Percentiles rank a stretch among this genome's conserved stretches.
Conservation (phyloP, 2,888 invertebrate genomes). For the Microctonus aethiopoides region DNA sequence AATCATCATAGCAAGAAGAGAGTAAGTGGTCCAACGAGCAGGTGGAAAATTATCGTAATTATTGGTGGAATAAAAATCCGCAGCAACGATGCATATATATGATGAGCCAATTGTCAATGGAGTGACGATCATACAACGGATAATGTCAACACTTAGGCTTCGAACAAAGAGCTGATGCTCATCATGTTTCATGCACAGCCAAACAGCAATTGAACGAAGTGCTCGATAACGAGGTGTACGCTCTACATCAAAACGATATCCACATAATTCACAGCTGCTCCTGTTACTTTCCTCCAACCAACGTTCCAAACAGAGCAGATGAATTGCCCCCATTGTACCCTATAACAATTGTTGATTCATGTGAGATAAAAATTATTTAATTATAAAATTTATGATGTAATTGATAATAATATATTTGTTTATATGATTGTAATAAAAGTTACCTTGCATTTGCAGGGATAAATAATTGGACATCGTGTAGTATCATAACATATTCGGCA, state of each 20-base stretch:
- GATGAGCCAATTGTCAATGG: conserved; percentile 70
- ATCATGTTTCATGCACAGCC: conserved; percentile 68
- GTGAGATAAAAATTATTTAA: background rate
- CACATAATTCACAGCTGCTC: conserved; percentile 79
- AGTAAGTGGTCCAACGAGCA: conserved; percentile 68
- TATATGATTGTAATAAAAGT: conserved; percentile 5
- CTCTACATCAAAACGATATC: conserved; percentile 74
- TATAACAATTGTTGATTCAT: conserved; percentile 51
- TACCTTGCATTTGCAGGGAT: conserved; percentile 70
- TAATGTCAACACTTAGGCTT: conserved; percentile 68
- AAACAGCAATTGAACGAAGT: conserved; percentile 71
- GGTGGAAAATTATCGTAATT: conserved; percentile 68
- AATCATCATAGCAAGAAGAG: conserved; percentile 67
- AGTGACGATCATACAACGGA: conserved; percentile 71
- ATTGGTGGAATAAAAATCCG: conserved; percentile 68
- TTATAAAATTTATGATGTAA: conserved; percentile 5
- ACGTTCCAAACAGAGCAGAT: conserved; percentile 78
- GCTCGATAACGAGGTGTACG: conserved; percentile 74
- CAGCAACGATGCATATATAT: conserved; percentile 69
- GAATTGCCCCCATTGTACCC: conserved; percentile 80
- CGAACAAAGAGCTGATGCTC: conserved; percentile 56
- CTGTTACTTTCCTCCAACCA: conserved; percentile 82
- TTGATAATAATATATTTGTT: conserved; percentile 25
- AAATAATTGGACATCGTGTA: conserved; percentile 66
- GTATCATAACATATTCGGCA: conserved; percentile 70